Evolutionary conservation across 2,797 vertebrate species (phyloP).

Genomic region (Okamejei kenojei): DNA sequence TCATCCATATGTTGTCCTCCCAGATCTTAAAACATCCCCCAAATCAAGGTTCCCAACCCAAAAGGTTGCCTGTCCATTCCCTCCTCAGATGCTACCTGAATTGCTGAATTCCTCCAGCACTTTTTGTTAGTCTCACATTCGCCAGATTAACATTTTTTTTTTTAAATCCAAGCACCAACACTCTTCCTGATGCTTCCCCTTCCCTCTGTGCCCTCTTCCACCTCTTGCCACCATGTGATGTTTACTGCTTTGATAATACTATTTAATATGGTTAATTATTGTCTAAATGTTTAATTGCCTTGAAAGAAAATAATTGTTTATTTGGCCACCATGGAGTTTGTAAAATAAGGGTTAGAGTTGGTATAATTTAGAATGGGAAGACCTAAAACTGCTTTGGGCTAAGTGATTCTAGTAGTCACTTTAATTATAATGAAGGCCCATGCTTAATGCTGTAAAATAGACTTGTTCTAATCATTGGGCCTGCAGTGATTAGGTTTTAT

Average conservation of each 20-base stretch:
- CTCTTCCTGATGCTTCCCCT: neutral
- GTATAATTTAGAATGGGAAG: neutral
- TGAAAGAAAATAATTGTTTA: neutral
- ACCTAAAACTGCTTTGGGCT: neutral
- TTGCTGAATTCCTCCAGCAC: too few species aligned
- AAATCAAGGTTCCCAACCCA: too few species aligned
- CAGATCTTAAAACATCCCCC: too few species aligned
- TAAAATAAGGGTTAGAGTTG: neutral
- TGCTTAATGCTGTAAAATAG: neutral
- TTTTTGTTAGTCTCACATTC: too few species aligned
- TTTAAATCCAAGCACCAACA: neutral
- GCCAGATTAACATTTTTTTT: too few species aligned
- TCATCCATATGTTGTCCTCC: too few species aligned
- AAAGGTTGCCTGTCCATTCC: too few species aligned
- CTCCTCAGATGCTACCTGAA: too few species aligned
- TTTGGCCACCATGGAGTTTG: neutral
- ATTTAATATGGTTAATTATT: neutral
- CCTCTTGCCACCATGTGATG: neutral
- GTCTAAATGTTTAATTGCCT: neutral
- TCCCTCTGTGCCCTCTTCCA: neutral
- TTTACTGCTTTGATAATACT: neutral
- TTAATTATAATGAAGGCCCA: neutral
- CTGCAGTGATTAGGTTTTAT: neutral
- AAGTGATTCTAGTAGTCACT: neutral
- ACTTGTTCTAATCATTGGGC: neutral